A percentile compares a stretch with the other conserved stretches of the same genome.
These are phyloP conservation scores for Enteromius radiatus DNA, from an alignment of 2,797 vertebrate species.

Conservation along the genomic window DNA sequence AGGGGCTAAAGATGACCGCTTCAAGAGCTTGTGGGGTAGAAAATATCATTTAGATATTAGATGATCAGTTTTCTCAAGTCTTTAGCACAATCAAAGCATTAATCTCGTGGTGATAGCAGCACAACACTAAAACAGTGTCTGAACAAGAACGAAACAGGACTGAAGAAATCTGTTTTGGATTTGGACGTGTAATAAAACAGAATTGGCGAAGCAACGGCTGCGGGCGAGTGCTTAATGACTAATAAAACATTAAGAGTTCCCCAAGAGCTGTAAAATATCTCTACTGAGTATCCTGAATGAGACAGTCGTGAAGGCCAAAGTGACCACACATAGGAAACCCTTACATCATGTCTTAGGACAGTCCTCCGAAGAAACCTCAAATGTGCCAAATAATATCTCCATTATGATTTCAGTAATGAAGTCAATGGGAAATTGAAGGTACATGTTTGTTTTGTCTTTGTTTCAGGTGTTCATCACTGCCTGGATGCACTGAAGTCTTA, in stretches of 20 bases:
- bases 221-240: neutral
- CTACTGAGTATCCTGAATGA: conserved; percentile 1
- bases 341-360: neutral
- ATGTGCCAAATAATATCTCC: neutral
- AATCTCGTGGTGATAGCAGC: neutral
- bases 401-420: neutral
- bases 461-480: conserved; percentile 34
- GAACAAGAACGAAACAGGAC: neutral
- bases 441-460: conserved; percentile 22
- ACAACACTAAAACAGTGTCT: neutral
- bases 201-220: conserved; percentile 3
- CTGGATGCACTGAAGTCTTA: neutral
- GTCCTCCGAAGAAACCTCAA: neutral
- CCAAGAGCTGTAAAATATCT: conserved; percentile 21
- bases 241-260: conserved; percentile 24
- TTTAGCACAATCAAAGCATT: neutral
- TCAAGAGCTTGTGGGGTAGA: neutral
- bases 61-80: conserved; percentile 21
- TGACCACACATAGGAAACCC: neutral
- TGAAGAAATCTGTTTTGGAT: conserved; percentile 26
- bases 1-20: neutral
- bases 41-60: neutral
- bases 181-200: conserved; percentile 7
- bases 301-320: neutral
- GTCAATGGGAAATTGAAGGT: no score